Conservation (phyloP, 2,797 vertebrate species). For the Cottoperca gobio region DNA sequence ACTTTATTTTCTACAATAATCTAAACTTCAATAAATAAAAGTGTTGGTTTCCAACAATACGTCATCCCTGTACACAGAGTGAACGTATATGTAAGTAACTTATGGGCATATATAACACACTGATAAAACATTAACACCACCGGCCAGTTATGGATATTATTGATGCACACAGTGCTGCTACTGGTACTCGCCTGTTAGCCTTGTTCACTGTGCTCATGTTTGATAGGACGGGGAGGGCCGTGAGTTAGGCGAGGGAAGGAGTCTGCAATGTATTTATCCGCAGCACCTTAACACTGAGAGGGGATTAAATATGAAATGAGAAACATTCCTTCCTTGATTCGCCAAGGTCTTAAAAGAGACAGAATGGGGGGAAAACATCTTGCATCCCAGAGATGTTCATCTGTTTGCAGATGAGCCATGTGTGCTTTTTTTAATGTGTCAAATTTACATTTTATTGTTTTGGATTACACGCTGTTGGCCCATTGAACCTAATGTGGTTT, state of each 20-base stretch:
- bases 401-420: conserved; percentile 67
- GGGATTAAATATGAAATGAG: conserved; percentile 81
- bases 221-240: conserved; percentile 23
- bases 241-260: conserved; percentile 15
- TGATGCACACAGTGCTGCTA: conserved; percentile 29
- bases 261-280: conserved; percentile 72
- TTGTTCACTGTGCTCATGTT: conserved; percentile 73
- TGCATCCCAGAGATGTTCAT: conserved; percentile 71
- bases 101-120: not conserved
- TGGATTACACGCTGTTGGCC: conserved; percentile 69
- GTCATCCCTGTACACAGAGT: not conserved
- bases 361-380: conserved; percentile 38
- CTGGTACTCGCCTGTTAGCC: conserved; percentile 59
- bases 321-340: conserved; percentile 70
- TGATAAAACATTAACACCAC: conserved; percentile 18
- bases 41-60: no score
- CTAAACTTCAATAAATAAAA: no score
- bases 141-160: conserved; percentile 43
- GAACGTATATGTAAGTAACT: conserved; percentile 1
- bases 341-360: conserved; percentile 73
- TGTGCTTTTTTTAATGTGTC: conserved; percentile 27
- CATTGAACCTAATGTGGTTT: conserved; percentile 70
- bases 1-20: no score
- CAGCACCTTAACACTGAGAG: conserved; percentile 61
- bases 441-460: conserved; percentile 73